phyloP scores from a whole-genome alignment of 2,797 vertebrate species.

The Ctenopoma kingsleyae region DNA sequence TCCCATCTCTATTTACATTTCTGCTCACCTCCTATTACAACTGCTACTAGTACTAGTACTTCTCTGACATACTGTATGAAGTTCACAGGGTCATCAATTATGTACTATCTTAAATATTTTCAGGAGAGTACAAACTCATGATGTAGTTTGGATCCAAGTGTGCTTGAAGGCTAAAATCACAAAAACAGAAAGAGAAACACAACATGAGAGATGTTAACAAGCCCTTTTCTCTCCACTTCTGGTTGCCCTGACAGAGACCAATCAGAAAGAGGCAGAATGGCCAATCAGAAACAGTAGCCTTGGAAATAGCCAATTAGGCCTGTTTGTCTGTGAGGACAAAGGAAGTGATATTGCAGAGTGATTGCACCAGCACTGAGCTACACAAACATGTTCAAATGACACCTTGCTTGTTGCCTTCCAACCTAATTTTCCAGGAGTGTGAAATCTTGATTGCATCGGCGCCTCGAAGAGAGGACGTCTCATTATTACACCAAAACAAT shows the following conservation, averaged over 20 bases:
- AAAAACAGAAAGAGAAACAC: slow-evolving; percentile 35
- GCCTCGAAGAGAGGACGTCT: slow-evolving; percentile 65
- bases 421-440: slow-evolving; percentile 75
- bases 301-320: slow-evolving; percentile 78
- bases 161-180: slow-evolving; percentile 26
- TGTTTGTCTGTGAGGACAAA: slow-evolving; percentile 81
- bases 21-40: too few relatives aligned
- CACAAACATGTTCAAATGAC: slow-evolving; percentile 77
- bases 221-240: slow-evolving; percentile 59
- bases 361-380: slow-evolving; percentile 73
- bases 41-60: too few relatives aligned
- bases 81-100: not conserved
- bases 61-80: not conserved
- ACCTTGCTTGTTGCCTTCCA: slow-evolving; percentile 79
- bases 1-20: too few relatives aligned
- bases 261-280: slow-evolving; percentile 73
- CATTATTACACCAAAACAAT: slow-evolving; percentile 82
- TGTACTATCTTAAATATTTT: not conserved
- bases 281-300: slow-evolving; percentile 75
- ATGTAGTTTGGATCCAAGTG: slow-evolving; percentile 15
- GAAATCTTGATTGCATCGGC: slow-evolving; percentile 77
- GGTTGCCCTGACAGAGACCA: slow-evolving; percentile 65
- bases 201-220: slow-evolving; percentile 52
- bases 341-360: slow-evolving; percentile 79
- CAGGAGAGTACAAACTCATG: not conserved